Evolutionary conservation across 2,797 vertebrate genomes (phyloP).

Genomic region (Chelonia mydas): DNA sequence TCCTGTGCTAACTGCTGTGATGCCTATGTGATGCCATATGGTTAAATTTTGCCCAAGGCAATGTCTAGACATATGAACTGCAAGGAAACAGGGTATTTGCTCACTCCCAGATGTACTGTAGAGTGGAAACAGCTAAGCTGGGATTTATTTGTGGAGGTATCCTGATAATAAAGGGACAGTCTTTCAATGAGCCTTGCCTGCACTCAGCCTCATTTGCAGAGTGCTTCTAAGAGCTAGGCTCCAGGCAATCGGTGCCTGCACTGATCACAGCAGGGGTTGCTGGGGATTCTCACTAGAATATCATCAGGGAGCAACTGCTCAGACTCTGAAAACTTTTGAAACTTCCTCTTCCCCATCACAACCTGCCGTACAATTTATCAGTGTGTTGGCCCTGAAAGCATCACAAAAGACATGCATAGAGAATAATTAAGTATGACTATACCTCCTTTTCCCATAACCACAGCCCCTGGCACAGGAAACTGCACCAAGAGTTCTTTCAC

Average conservation of each 20-base stretch:
- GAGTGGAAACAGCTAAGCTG: rapidly evolving
- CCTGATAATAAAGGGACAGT: rapidly evolving
- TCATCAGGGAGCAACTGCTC: background rate
- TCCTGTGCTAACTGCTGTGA: background rate
- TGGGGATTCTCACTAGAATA: background rate
- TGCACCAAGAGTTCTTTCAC: background rate
- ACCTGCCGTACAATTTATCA: rapidly evolving
- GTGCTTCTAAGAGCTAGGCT: rapidly evolving
- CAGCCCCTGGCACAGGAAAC: background rate
- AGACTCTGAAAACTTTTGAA: background rate
- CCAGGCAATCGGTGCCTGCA: background rate
- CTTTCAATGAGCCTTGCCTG: background rate
- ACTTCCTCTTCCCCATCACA: rapidly evolving
- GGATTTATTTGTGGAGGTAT: rapidly evolving
- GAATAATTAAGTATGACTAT: background rate
- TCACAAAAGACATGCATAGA: background rate
- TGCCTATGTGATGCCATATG: background rate
- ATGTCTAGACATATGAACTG: background rate
- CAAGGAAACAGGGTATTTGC: background rate
- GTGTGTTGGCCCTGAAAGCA: rapidly evolving
- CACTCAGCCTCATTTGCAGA: background rate
- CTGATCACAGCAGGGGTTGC: background rate
- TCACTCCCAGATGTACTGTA: rapidly evolving
- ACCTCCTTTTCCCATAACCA: background rate
- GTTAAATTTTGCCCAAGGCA: background rate